These are phyloP conservation scores for Hoplodrina blanda DNA, from an alignment of 2,888 invertebrate genomes.

Conservation along the genomic window DNA sequence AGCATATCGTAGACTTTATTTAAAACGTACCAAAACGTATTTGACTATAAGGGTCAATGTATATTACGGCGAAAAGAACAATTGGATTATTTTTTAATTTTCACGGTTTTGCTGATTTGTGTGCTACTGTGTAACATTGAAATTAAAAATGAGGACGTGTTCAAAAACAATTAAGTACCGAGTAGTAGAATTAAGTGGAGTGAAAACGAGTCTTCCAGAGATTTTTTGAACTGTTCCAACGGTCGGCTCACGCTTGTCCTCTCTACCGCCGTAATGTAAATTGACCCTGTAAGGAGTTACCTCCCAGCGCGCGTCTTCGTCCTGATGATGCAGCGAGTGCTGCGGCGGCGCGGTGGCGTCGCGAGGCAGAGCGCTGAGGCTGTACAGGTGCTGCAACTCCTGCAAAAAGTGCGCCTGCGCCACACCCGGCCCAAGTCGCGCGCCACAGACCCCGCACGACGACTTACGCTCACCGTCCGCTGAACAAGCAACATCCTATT, in stretches of 20 bases:
- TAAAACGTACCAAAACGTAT: background rate
- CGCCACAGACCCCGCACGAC: constrained; percentile 88
- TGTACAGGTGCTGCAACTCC: constrained; percentile 88
- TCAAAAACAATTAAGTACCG: too few relatives aligned
- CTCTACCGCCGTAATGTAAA: too few relatives aligned
- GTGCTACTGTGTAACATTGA: too few relatives aligned
- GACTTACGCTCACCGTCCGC: constrained; percentile 89
- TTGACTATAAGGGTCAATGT: too few relatives aligned
- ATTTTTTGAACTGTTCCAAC: too few relatives aligned
- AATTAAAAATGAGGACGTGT: too few relatives aligned
- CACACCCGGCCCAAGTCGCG: constrained; percentile 87
- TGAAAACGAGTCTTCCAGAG: too few relatives aligned
- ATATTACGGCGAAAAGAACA: too few relatives aligned
- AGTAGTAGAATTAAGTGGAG: too few relatives aligned
- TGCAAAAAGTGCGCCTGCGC: constrained; percentile 89
- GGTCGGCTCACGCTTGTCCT: too few relatives aligned
- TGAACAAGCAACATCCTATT: constrained; percentile 44
- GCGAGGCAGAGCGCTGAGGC: constrained; percentile 86
- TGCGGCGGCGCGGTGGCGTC: constrained; percentile 80
- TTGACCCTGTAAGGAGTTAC: constrained; percentile 62
- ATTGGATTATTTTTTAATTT: too few relatives aligned
- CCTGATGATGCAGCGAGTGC: constrained; percentile 86
- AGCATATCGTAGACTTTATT: background rate
- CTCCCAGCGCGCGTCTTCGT: constrained; percentile 90
- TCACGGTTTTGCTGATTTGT: too few relatives aligned